These are phyloP conservation scores for Petrosia ficiformis DNA, from an alignment of 37 sponge, comb jelly and placozoan genomes.

Conservation along the genomic window DNA sequence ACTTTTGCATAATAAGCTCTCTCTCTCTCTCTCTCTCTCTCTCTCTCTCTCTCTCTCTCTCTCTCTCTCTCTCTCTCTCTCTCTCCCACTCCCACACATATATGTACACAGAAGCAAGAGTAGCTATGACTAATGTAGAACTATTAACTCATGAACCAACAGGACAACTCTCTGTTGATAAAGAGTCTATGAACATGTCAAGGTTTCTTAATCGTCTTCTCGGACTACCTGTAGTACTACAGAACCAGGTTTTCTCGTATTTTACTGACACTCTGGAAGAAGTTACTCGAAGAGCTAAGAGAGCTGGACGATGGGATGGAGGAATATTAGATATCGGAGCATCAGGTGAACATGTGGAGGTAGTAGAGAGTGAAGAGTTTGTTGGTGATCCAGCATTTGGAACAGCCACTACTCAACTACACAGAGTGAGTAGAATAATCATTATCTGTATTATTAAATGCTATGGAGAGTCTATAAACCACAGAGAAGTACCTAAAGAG, in stretches of 20 bases:
- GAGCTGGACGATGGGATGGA: conserved; percentile 72
- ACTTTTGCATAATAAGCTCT: no score
- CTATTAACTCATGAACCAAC: conserved; percentile 22
- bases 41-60: no score
- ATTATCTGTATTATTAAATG: no score
- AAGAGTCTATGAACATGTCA: conserved; percentile 67
- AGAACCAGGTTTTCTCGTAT: conserved; percentile 86
- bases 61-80: no score
- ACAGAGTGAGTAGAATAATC: conserved; percentile 71
- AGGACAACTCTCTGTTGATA: conserved; percentile 42
- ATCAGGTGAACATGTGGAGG: conserved; percentile 64
- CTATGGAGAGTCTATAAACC: no score
- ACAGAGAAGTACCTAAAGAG: no score
- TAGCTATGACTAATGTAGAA: conserved; percentile 59
- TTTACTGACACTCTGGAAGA: conserved; percentile 78
- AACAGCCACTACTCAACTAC: conserved; percentile 72
- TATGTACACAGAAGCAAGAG: conserved; percentile 29
- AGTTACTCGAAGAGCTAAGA: conserved; percentile 67
- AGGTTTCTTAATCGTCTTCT: conserved; percentile 83
- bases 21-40: no score
- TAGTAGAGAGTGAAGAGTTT: conserved; percentile 53
- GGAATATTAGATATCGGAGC: conserved; percentile 83
- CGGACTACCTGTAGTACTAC: conserved; percentile 81
- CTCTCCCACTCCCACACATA: conserved; percentile 7
- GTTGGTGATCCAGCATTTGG: conserved; percentile 68